phyloP scores from a whole-genome alignment of 2,888 invertebrate species.

The Apodemia hepburni region DNA sequence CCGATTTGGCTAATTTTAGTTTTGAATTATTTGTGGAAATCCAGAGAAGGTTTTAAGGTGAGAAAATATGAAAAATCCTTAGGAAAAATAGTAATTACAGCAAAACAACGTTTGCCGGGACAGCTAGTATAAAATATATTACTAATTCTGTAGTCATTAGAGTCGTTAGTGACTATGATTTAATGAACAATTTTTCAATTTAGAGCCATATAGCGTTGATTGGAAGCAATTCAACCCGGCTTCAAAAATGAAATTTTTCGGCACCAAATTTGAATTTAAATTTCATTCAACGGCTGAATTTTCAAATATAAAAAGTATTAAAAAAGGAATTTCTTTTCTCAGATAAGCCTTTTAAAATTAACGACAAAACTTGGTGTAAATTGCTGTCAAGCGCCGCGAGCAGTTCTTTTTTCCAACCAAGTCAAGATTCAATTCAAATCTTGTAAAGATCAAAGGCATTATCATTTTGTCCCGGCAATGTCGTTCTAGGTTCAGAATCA shows the following conservation, averaged over 20 bases:
- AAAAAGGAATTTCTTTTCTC: slow-evolving; percentile 7
- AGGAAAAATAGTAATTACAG: too few relatives aligned
- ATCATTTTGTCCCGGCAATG: slow-evolving; percentile 16
- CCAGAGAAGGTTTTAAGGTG: too few relatives aligned
- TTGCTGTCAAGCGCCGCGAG: slow-evolving; percentile 12
- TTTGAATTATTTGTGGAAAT: too few relatives aligned
- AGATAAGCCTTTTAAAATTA: slow-evolving; percentile 7
- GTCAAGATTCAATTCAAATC: slow-evolving; percentile 33
- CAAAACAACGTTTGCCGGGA: too few relatives aligned
- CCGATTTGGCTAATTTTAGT: too few relatives aligned
- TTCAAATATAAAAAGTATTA: neutral
- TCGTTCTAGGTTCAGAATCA: slow-evolving; percentile 9
- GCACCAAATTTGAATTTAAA: neutral
- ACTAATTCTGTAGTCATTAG: too few relatives aligned
- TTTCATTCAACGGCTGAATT: neutral
- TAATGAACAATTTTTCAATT: too few relatives aligned
- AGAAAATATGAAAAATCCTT: too few relatives aligned
- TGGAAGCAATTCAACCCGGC: too few relatives aligned
- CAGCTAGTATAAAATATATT: too few relatives aligned
- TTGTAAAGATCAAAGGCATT: slow-evolving; percentile 33
- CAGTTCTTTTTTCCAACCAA: slow-evolving; percentile 21
- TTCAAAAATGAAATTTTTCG: neutral
- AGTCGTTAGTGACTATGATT: too few relatives aligned
- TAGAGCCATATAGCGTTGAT: too few relatives aligned
- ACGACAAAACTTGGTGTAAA: neutral